Conservation (phyloP, 2,888 invertebrate species). For the Trissolcus japonicus region DNA sequence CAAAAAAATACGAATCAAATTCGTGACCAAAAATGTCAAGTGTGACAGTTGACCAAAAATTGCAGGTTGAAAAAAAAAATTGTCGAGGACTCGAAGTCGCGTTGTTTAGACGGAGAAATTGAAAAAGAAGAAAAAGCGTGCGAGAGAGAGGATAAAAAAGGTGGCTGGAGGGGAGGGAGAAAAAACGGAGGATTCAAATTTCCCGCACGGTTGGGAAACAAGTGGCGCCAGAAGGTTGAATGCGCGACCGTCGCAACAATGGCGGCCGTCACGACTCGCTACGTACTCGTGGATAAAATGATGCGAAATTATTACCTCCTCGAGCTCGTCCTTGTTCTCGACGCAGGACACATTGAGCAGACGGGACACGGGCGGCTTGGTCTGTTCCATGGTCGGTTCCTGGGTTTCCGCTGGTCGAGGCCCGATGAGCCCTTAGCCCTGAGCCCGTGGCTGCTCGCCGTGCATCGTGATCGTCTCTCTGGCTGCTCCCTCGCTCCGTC, state of each 20-base stretch:
- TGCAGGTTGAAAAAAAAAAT: too few species aligned
- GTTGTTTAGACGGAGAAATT: too few species aligned
- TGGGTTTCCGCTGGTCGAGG: conserved; percentile 65
- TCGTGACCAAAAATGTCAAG: too few species aligned
- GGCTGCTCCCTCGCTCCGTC: conserved; percentile 62
- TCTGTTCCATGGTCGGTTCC: conserved; percentile 74
- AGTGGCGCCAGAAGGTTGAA: conserved; percentile 76
- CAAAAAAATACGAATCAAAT: too few species aligned
- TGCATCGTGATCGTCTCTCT: conserved; percentile 71
- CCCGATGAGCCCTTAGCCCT: conserved; percentile 73
- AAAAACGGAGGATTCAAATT: conserved; percentile 57
- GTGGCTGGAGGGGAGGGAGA: background rate
- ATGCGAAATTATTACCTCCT: conserved; percentile 85
- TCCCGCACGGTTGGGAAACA: conserved; percentile 61
- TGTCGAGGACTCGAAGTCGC: too few species aligned
- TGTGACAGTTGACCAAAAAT: too few species aligned
- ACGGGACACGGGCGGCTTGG: conserved; percentile 79
- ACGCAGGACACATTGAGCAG: conserved; percentile 89
- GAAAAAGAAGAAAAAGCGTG: background rate
- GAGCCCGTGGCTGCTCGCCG: conserved; percentile 74
- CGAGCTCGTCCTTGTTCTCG: conserved; percentile 93
- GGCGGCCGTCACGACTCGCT: conserved; percentile 72
- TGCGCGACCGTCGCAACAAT: conserved; percentile 79
- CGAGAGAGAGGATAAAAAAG: background rate
- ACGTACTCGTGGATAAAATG: conserved; percentile 72